Evolutionary conservation across 2,113 vertebrate species (phyloP), one percentile per base, ranked within the genome.

Genomic region (Oreotrochilus melanogaster): DNA sequence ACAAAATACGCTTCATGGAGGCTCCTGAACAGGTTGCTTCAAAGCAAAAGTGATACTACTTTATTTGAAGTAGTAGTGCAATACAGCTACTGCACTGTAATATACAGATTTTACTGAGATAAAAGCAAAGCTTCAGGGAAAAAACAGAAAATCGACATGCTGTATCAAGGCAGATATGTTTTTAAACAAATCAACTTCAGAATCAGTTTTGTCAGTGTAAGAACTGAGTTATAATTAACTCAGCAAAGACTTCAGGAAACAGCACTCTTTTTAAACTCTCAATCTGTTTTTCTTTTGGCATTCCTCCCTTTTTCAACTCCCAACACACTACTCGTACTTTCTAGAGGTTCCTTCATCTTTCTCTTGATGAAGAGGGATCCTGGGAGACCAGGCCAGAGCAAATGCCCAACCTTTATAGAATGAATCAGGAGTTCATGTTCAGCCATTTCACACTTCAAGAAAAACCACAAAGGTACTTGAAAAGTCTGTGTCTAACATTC

Each of bases 31-130:
- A 72, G n/a, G 23, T 33, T 75, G 24, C 28, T 95, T 93, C 84
- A 89, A 50, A 75, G 50, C 31, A 84, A 67, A 85, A 89, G 56
- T 11, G 1, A 57, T 79, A 84, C 24, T 67, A 22, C 2, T 69
- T 80, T 86, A 74, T 95, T 86, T 96, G 73, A 92, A 84, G 57
- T 69, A 64, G 64, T 27, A 57, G 33, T 25, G 30, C 69, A 62
- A n/a, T 74, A 58, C 19, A 82, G 35, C 62, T 86, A 73, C 82
- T 85, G 67, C 39, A 43, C 27, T 56, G 42, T 65, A 78, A 90
- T 30, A 78, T 43, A 43, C 3, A 57, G 54, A 75, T 88, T 91
- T 76, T 65, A 62, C 33, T 37, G 54, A 88, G 71, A 70, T 58
- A 90, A 88, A 82, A 89, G 18, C 37, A 66, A 23, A 73, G 14